Evolutionary conservation across 2,888 invertebrate genomes (phyloP).

Genomic region (Acanthosepion pharaonis): DNA sequence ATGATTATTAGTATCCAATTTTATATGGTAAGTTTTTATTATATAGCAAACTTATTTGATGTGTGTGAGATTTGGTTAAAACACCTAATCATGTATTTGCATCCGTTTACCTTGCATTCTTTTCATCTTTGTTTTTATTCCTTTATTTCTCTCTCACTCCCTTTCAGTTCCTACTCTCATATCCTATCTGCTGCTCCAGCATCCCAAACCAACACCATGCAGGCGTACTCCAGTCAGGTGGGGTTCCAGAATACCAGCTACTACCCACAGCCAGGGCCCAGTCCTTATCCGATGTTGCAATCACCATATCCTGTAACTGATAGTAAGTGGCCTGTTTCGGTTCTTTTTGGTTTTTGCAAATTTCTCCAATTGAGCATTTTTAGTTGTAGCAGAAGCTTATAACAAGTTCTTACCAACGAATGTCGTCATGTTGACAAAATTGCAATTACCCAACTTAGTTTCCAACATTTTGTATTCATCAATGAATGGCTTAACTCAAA

Average conservation of each 20-base stretch:
- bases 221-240: conserved; percentile 47
- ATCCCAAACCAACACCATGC: conserved; percentile 45
- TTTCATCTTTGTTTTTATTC: background rate
- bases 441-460: too few relatives aligned
- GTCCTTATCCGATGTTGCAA: conserved; percentile 46
- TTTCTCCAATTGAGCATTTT: background rate
- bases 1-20: background rate
- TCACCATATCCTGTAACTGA: conserved; percentile 41
- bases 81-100: background rate
- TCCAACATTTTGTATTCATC: too few relatives aligned
- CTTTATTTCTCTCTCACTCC: background rate
- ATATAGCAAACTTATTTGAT: too few relatives aligned
- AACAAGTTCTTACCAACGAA: background rate
- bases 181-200: conserved; percentile 25
- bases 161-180: conserved; percentile 41
- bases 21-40: background rate
- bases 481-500: too few relatives aligned
- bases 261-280: conserved; percentile 44
- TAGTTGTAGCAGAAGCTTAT: background rate
- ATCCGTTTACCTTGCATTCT: background rate
- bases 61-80: too few relatives aligned
- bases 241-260: conserved; percentile 46
- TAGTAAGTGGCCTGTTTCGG: conserved; percentile 38
- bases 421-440: background rate
- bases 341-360: background rate